Evolutionary conservation across 2,797 vertebrate species (phyloP), one percentile per base, ranked within the genome.

Genomic region (Chaenodraco wilsoni): DNA sequence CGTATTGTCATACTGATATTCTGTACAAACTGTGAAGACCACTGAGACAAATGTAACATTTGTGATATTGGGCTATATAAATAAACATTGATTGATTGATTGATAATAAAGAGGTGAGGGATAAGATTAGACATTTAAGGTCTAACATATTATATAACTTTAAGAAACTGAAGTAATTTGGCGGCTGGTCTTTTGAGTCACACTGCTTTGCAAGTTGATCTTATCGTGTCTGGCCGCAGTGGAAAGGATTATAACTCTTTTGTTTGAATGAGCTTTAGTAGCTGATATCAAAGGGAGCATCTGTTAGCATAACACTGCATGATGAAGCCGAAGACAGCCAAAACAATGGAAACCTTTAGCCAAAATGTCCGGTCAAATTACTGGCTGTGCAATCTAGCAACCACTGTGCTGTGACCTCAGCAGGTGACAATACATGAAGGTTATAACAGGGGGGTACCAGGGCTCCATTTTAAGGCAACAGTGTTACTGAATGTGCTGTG

Each of bases 241-340:
- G 46, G 21, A 62, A 77, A 59, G 56, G 31, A 58, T 81, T 76
- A 82, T 64, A 57, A 67, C 19, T 62, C 17, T 60, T 84, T 74
- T 79, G 65, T 68, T 83, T 75, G 65, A 81, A 44, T 86, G 60
- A 72, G 74, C 72, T 88, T 84, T 74, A 56, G 72, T 76, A 61
- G 43, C 57, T 33, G 72, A 65, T 83, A 74, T 84, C 58, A 54
- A 52, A 61, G 54, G 59, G 27, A 76, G 63, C 43, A 68, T 78
- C 37, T 82, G 56, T 81, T 68, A 72, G 68, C 61, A 61, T 71
- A 74, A 45, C 45, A 8, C 65, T 43, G 70, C 69, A 78, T 75
- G 62, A 57, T 69, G 44, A 75, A 74, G 51, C 46, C 23, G 56
- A 69, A 27, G 73, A 78, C 23, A 63, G 57, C 57, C 57, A 61